Conservation (phyloP, 2,888 invertebrate species). For the Bugula neritina region DNA sequence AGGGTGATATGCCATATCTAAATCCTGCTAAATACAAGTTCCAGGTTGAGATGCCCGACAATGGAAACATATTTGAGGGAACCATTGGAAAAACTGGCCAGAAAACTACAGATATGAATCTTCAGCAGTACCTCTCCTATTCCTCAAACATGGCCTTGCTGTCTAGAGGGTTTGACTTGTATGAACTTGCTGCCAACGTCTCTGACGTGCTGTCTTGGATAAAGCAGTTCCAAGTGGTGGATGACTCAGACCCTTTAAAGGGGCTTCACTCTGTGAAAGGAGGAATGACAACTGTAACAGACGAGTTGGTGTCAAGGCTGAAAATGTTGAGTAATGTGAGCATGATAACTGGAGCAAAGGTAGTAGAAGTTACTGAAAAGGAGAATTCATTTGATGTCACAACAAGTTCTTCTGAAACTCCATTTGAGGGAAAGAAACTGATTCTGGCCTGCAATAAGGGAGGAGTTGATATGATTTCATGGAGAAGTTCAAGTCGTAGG, state of each 20-base stretch:
- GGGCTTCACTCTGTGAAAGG: neutral
- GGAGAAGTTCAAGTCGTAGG: neutral
- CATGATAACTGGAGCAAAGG: neutral
- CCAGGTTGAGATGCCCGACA: too few species aligned
- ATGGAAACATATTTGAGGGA: neutral
- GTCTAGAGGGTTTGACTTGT: neutral
- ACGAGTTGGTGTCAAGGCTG: neutral
- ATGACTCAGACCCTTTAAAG: neutral
- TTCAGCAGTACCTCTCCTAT: neutral
- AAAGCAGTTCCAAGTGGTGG: neutral
- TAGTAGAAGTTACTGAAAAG: neutral
- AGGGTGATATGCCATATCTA: too few species aligned
- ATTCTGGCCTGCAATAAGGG: neutral
- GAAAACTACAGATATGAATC: neutral
- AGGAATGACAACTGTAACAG: neutral
- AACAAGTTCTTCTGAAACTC: neutral
- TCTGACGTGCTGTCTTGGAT: neutral
- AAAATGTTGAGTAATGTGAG: neutral
- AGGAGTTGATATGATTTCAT: neutral
- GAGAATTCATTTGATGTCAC: neutral
- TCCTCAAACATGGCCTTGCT: neutral
- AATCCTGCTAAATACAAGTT: too few species aligned
- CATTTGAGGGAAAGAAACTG: neutral
- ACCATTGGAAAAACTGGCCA: neutral
- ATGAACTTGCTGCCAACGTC: too few species aligned